Evolutionary conservation across 1,140 invertebrate species (phyloP).

Genomic region (Eueides isabella): DNA sequence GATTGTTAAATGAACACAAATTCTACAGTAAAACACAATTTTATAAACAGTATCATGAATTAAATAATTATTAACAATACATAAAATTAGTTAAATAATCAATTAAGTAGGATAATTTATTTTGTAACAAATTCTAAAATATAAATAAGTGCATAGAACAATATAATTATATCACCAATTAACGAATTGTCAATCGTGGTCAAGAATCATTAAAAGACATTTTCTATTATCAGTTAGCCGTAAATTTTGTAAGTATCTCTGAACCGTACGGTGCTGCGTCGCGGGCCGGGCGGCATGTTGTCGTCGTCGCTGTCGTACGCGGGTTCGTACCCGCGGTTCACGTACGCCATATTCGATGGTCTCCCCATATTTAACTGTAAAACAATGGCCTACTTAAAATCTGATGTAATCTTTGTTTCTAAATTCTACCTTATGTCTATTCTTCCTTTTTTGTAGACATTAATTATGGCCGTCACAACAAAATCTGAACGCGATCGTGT

Average conservation of each 20-base stretch:
- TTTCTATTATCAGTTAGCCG: neutral
- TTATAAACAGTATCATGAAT: neutral
- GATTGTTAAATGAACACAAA: neutral
- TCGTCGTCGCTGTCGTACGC: slow-evolving; percentile 82
- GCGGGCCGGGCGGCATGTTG: slow-evolving; percentile 41
- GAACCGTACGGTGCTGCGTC: slow-evolving; percentile 65
- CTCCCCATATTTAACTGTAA: slow-evolving; percentile 58
- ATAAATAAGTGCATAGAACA: too few species aligned
- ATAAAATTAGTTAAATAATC: neutral
- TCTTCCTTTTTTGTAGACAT: neutral
- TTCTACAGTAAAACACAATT: neutral
- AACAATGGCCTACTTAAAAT: neutral
- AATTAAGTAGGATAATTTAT: neutral
- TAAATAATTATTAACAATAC: neutral
- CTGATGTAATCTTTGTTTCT: neutral
- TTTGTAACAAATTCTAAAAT: neutral
- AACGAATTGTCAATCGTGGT: neutral
- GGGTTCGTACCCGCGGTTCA: slow-evolving; percentile 83
- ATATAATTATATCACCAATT: neutral
- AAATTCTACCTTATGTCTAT: too few species aligned
- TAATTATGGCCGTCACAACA: too few species aligned
- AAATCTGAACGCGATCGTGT: too few species aligned
- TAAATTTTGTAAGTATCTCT: slow-evolving; percentile 41
- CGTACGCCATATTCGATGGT: slow-evolving; percentile 69
- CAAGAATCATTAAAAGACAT: neutral